Conservation (phyloP, 2,888 invertebrate genomes). For the Caenorhabditis auriculariae region DNA sequence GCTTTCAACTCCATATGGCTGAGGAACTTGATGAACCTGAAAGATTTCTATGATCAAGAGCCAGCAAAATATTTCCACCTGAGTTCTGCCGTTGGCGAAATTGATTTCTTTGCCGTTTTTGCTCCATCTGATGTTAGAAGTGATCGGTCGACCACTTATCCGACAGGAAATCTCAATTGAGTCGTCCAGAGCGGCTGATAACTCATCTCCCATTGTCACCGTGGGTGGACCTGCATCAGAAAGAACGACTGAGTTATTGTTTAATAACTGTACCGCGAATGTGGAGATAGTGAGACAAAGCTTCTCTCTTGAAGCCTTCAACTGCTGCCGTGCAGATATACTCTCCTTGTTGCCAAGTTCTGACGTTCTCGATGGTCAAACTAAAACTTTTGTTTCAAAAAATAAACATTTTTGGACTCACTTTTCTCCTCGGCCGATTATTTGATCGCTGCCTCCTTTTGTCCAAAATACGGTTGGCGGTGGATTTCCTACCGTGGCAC, state of each 20-base stretch:
- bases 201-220: constrained; percentile 27
- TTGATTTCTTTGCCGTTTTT: constrained; percentile 47
- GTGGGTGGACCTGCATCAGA: constrained; percentile 44
- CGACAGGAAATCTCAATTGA: constrained; percentile 40
- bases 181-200: constrained; percentile 29
- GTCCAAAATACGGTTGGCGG: constrained; percentile 51
- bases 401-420: constrained; percentile 11
- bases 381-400: constrained; percentile 21
- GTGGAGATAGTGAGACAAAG: constrained; percentile 48
- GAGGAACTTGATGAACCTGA: constrained; percentile 50
- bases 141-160: constrained; percentile 49
- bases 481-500: constrained; percentile 56
- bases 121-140: constrained; percentile 51
- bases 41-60: constrained; percentile 1
- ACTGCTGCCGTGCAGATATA: constrained; percentile 58
- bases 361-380: constrained; percentile 49
- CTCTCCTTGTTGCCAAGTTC: constrained; percentile 53
- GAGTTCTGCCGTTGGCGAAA: constrained; percentile 45
- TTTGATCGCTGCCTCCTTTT: constrained; percentile 41
- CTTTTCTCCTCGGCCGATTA: constrained; percentile 50
- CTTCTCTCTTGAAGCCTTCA: constrained; percentile 47
- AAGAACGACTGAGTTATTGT: background rate
- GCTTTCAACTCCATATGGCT: constrained; percentile 54
- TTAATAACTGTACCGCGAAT: constrained; percentile 43
- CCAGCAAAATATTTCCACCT: constrained; percentile 24